These are phyloP conservation scores for Augochlorella aurata DNA, from an alignment of 2,888 invertebrate genomes.

Conservation along the genomic window DNA sequence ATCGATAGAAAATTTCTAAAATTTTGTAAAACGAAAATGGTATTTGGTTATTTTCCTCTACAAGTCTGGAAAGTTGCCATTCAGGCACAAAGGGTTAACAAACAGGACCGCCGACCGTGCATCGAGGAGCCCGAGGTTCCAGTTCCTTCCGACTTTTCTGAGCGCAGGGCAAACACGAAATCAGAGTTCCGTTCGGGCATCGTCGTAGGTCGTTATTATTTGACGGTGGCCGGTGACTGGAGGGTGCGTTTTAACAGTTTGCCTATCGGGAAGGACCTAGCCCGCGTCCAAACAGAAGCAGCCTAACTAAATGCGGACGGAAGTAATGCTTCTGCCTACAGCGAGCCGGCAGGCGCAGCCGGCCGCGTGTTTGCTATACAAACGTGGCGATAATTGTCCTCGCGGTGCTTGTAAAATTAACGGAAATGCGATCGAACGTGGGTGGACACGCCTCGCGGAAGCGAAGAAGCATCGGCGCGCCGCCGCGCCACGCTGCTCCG, in stretches of 20 bases:
- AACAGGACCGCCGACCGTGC: neutral
- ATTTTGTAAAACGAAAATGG: no score
- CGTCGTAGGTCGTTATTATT: constrained; percentile 18
- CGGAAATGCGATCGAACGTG: constrained; percentile 55
- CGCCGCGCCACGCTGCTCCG: no score
- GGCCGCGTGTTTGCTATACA: constrained; percentile 59
- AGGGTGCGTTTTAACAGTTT: constrained; percentile 7
- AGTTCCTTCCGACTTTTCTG: neutral
- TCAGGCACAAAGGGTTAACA: neutral
- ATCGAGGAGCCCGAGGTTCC: no score
- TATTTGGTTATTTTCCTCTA: no score
- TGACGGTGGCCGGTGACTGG: neutral
- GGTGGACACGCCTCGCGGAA: neutral
- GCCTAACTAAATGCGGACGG: constrained; percentile 45
- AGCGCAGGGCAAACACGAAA: neutral
- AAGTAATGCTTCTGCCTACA: constrained; percentile 51
- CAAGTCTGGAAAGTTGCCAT: neutral
- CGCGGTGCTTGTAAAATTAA: constrained; percentile 60
- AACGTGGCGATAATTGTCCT: constrained; percentile 64
- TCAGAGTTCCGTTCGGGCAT: neutral
- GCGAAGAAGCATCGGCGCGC: constrained; percentile 6
- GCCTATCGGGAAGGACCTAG: constrained; percentile 22
- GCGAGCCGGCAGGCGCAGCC: neutral
- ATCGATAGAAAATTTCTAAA: no score
- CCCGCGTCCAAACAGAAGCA: constrained; percentile 12